Evolutionary conservation across 2,113 vertebrate genomes (phyloP), one percentile per base, ranked within the genome.

Genomic region (Cyprinodon variegatus): DNA sequence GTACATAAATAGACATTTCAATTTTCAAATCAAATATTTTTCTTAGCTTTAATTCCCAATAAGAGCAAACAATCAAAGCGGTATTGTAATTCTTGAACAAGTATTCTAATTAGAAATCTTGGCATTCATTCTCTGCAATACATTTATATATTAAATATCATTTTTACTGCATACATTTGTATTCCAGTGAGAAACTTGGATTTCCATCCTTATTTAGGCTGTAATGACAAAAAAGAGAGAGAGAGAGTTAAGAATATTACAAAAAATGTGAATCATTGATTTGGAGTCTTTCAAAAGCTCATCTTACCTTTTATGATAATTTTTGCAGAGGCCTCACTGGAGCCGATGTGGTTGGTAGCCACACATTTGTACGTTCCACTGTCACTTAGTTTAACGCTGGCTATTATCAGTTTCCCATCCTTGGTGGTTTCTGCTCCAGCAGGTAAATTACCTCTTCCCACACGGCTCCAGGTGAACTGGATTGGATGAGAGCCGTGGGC

Each of bases 401-500:
- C 76, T 57, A 98, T 91, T 57, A 74, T 90, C 29, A 99, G 94
- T 71, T 85, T 13, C 17, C 96, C 94, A 0, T 94, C 95, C 12
- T 53, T 78, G 0, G 92, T 95, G 63, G 83, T 65, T 6, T 79
- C 14, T 0, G 81, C 91, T 0, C 83, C 88, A 0, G 69, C 0
- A 0, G 97, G 92, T 20, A 99, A 87, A 62, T 64, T 81, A n/a
- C 4, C 40, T 63, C 95, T 85, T 0, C 95, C 95, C 64, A 89
- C 89, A 0, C 96, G 95, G 66, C 86, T 92, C 98, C 98, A 99
- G 14, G 90, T 68, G 66, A 95, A 97, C 70, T 41, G 79, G 77
- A 99, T 95, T 0, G 97, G 98, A 0, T 96, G 95, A 0, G 96
- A 95, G 78, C 98, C 98, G 0, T 98, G 97, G 12, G 97, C 97